Evolutionary conservation across 1,140 invertebrate genomes (phyloP).

Genomic region (Saccostrea cuccullata): DNA sequence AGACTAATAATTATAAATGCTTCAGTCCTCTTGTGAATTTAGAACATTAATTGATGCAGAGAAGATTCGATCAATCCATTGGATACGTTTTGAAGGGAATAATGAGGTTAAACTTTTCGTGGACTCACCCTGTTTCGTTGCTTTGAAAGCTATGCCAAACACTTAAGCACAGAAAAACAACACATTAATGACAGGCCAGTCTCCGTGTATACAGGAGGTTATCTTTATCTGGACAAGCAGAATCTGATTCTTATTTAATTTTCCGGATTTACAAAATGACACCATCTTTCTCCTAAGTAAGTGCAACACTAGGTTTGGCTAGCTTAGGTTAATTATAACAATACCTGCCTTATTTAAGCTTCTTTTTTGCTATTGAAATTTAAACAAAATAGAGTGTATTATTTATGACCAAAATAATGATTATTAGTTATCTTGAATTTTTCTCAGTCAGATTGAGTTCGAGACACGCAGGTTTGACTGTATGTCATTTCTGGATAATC

Average conservation of each 20-base stretch:
- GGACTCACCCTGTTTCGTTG: constrained; percentile 4
- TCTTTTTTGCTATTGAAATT: constrained; percentile 11
- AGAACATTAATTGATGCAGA: not conserved
- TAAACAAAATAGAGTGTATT: not conserved
- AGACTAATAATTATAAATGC: not conserved
- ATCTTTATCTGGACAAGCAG: not conserved
- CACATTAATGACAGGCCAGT: not conserved
- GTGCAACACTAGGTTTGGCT: constrained; percentile 9
- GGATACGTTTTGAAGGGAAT: not conserved
- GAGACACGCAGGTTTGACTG: no score
- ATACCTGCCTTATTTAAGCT: not conserved
- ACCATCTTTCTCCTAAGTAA: not conserved
- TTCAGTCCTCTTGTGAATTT: not conserved
- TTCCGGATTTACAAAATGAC: not conserved
- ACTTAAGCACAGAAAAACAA: constrained; percentile 26
- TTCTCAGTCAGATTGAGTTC: no score
- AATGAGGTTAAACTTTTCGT: not conserved
- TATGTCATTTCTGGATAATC: no score
- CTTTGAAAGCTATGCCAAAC: constrained; percentile 14
- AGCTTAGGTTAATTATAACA: not conserved
- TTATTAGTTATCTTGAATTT: no score
- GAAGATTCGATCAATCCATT: not conserved
- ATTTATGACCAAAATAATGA: not conserved
- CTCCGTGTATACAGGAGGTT: not conserved
- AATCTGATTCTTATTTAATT: not conserved